These are phyloP conservation scores for Cavia aperea DNA, from an alignment of 2,113 vertebrate species.

Conservation along the genomic window DNA sequence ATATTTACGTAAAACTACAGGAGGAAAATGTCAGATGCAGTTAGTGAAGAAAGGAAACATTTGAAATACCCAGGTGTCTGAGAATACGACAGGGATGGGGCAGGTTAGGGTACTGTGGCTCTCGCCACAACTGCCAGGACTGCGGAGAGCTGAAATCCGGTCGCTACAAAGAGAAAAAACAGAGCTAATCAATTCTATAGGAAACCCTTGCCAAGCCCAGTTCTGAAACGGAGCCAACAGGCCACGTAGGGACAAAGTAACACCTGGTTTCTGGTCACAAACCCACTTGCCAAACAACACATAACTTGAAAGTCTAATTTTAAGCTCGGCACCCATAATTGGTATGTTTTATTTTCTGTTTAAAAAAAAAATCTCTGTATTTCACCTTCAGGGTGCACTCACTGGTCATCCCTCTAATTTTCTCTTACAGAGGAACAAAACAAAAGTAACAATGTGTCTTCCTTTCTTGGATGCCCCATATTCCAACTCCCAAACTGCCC, in stretches of 20 bases:
- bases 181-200: neutral
- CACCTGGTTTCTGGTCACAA: constrained; percentile 30
- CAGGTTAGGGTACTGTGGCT: neutral
- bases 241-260: neutral
- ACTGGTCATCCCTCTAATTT: neutral
- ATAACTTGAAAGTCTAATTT: constrained; percentile 47
- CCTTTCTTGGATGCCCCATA: neutral
- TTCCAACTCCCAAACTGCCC: neutral
- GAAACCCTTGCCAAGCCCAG: neutral
- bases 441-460: neutral
- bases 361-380: neutral
- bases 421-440: neutral
- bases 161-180: neutral
- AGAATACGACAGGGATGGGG: neutral
- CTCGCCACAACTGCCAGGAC: neutral
- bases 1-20: neutral
- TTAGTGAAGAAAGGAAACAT: neutral
- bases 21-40: neutral
- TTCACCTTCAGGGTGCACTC: neutral
- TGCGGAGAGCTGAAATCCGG: neutral
- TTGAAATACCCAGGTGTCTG: neutral
- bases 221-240: neutral
- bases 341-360: neutral
- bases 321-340: constrained; percentile 17
- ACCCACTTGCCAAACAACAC: constrained; percentile 40